phyloP scores from a whole-genome alignment of 2,797 vertebrate species.

The Heterohyrax brucei region DNA sequence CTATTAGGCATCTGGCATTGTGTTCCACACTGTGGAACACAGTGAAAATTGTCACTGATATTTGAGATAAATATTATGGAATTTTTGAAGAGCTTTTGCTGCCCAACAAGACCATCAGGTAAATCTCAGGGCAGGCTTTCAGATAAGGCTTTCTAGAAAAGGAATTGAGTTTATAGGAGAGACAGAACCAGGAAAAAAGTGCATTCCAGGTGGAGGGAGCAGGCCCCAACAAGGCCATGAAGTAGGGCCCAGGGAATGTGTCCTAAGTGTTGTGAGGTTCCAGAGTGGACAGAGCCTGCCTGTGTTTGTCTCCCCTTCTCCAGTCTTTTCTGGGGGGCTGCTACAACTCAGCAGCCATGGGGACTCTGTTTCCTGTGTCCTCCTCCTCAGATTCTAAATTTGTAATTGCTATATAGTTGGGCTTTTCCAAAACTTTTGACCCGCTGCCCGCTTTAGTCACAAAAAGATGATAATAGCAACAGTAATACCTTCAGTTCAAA shows the following conservation, averaged over 20 bases:
- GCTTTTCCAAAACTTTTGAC: constrained; percentile 46
- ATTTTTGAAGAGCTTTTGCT: neutral
- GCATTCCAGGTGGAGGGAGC: neutral
- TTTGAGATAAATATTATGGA: neutral
- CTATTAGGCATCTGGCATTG: neutral
- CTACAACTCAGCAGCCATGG: constrained; percentile 7
- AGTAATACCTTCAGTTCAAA: constrained; percentile 30
- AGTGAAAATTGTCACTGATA: neutral
- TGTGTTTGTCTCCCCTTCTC: neutral
- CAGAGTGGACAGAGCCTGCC: neutral
- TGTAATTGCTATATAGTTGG: neutral
- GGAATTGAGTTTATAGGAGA: constrained; percentile 31
- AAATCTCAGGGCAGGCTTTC: neutral
- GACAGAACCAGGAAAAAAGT: neutral
- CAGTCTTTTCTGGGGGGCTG: neutral
- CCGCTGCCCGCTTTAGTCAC: neutral
- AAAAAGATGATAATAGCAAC: constrained; percentile 47
- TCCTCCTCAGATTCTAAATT: constrained; percentile 8
- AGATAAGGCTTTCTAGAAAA: constrained; percentile 20
- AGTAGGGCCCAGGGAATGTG: neutral
- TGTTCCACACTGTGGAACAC: neutral
- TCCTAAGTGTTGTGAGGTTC: neutral
- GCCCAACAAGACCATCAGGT: neutral
- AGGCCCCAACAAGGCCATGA: neutral
- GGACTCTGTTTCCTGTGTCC: constrained; percentile 47